Base-by-base conservation (phyloP, 2,888 invertebrate species). In the Creontiades dilutus region DNA sequence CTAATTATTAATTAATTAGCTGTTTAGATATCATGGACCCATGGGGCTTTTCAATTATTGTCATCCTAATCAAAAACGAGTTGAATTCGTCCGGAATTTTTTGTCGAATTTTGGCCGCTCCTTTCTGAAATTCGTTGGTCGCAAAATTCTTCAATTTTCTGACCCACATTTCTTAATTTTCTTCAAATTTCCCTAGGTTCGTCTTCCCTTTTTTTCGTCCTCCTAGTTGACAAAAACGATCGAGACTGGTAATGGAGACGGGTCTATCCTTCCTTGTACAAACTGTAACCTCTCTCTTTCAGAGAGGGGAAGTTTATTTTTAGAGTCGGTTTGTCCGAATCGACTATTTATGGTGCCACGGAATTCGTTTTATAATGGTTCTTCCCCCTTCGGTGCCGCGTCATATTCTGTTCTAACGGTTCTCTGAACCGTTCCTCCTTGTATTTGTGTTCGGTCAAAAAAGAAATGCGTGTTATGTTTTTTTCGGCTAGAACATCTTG, bases 301-400 rank as follows among this genome's bases (percentile, higher is more conserved):
- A 68, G 28, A 61, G 85, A 48, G 85, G 85, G 19, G 86, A 12
- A 68, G 37, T 46, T 76, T 86, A 86, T 86, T 86, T 86, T 86
- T 86, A 86, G 86, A 46, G 46, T n/a, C 46, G 76, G 86, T 86
- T 86, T 86, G 86, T 86, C 76, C 86, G 86, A 86, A 86, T 86
- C 86, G 86, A 48, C 86, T 86, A 86, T 86, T 86, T 86, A 86
- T 86, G 86, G 86, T 68, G 76, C 76, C 86, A 76, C 86, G 75
- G 86, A 86, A 86, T 86, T 48, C 86, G 76, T 86, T 86, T 86
- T 76, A 86, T 86, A 86, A 86, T 85, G 68, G 61, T 68, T 14
- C 82, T 85, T 57, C 57, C 61, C 55, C 55, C 82, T 55, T 48
- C 52, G n/a, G 46, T n/a, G 82, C 80, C 68, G 28, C 85, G 57